phyloP scores from a whole-genome alignment of 2,113 vertebrate species.

The Morphnarchus princeps region DNA sequence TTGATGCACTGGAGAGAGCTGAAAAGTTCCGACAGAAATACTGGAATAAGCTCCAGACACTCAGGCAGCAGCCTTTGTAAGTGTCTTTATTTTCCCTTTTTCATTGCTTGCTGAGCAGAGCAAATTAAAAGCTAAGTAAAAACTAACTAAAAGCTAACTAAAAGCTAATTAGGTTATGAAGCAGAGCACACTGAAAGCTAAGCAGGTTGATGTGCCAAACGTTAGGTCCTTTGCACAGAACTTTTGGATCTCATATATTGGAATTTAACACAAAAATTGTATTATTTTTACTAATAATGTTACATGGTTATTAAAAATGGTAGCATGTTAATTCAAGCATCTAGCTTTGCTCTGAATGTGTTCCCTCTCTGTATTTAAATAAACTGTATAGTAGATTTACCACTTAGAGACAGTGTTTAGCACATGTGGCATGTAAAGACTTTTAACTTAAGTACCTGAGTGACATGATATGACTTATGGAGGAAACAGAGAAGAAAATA shows the following conservation, averaged over 20 bases:
- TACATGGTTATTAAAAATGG: background rate
- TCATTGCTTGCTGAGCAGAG: background rate
- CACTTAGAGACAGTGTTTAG: background rate
- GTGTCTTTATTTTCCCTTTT: background rate
- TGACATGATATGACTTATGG: background rate
- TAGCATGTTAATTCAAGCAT: background rate
- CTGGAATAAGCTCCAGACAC: constrained; percentile 90
- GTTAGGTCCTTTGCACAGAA: background rate
- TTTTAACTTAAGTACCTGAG: background rate
- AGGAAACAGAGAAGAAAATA: background rate
- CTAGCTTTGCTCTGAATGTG: background rate
- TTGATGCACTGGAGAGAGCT: constrained; percentile 80
- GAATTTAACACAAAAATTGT: background rate
- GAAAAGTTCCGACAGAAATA: constrained; percentile 97
- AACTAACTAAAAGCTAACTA: background rate
- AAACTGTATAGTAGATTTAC: background rate
- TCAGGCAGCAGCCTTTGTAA: constrained; percentile 95
- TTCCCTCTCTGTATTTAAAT: background rate
- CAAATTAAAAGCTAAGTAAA: background rate
- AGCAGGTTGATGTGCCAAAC: background rate
- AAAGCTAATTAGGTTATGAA: background rate
- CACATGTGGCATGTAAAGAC: background rate
- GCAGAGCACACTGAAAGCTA: background rate
- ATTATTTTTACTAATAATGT: background rate
- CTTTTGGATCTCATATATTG: background rate